Base-by-base conservation (phyloP, 2,888 invertebrate species). In the Cerceris ruficornis region DNA sequence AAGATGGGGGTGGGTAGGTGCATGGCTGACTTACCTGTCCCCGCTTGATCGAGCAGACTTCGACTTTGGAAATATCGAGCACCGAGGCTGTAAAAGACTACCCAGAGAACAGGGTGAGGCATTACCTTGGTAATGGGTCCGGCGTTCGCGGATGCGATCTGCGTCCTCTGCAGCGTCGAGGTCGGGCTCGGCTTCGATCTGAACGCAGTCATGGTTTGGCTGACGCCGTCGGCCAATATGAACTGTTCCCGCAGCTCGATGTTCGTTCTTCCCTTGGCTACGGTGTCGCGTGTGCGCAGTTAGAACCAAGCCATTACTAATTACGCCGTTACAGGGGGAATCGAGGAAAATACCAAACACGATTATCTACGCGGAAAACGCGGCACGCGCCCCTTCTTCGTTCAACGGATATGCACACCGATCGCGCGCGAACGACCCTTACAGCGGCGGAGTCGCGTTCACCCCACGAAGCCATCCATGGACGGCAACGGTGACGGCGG, bases 181-280 rank as follows among this genome's bases (percentile, higher is more conserved):
- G 96, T 95, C 92, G 96, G 96, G 92, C 97, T 96, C 93, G 97
- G 96, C 94, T 98, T 98, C 92, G 98, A 96, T 94, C 97, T 97
- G 96, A 99, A 99, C 91, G 98, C 98, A 92, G 98, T 97, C 98
- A 99, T 99, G 93, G 98, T 97, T 95, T 99, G 99, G 93, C 98
- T 98, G 88, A 98, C 98, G 93, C 99, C 99, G 93, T 98, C 97
- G 90, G 99, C 98, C 95, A 99, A 95, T 93, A 98, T 98, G 95
- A 99, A 99, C 95, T 98, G 98, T 94, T 99, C 99, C 93, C 99
- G 96, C 93, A 99, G 96, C 95, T 99, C 99, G 94, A 99, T 97
- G 95, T 99, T 99, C 94, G 99, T 99, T 94, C 99, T 97, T 95
- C 99, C 99, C 95, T 99, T 98, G 95, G 99, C 99, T 99, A 94